Base-by-base conservation (phyloP, 2,888 invertebrate species). In the Panzeria rudis region DNA sequence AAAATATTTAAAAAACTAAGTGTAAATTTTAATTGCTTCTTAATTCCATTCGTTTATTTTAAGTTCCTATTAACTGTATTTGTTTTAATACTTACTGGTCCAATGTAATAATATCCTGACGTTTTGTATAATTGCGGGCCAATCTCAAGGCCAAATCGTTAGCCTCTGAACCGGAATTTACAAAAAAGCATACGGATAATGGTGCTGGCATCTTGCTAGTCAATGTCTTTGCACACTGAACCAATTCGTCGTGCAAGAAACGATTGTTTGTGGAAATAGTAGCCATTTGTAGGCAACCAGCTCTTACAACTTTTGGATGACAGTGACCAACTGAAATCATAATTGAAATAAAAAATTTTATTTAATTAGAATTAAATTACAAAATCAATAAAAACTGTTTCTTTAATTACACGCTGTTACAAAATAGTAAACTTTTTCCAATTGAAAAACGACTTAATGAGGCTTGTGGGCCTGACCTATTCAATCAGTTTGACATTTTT, bases 91-190 rank as follows among this genome's bases (percentile, higher is more conserved):
- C 97, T 97, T 95, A 99, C 99, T 99, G 98, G 93, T 99, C 98
- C 77, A 99, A 93, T 0, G 98, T 97, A 89, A 99, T 96, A 88
- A 98, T 94, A 92, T 99, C 98, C 89, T 95, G 95, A 86, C 96
- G 95, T 89, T 96, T 96, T 1, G 99, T 99, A 92, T 98, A 97
- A 75, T 97, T 95, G 85, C 96, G 94, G 0, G 99, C 98, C 84
- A 99, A 93, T 83, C 99, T 95, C 52, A 99, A 92, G 0, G 99
- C 99, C 88, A 99, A 94, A 93, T 99, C 99, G 92, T 99, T 99
- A 9, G 99, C 99, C 93, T 99, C 99, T 7, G 99, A 99, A 11
- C 99, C 99, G 0, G 99, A 99, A 93, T 99, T 99, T 76, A 98
- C 98, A 91, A 99, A 96, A 93, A 97, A 99, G 90, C 98, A 98